Percentiles rank a stretch among this genome's conserved stretches.
Evolutionary conservation across 2,888 invertebrate species (phyloP).

Genomic region (Drosophila merina): DNA sequence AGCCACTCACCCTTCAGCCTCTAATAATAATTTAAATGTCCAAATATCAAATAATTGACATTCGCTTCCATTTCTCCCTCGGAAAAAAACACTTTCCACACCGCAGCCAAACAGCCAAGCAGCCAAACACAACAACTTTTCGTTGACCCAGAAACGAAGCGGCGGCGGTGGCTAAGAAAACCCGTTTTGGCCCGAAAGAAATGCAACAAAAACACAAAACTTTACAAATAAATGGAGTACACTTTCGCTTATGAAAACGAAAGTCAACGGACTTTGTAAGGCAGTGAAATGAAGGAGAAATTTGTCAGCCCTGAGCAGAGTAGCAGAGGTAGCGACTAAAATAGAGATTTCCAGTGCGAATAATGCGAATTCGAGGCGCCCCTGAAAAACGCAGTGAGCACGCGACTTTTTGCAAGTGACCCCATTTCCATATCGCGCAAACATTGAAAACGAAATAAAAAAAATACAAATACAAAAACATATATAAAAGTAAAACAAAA

Average conservation of each 20-base stretch:
- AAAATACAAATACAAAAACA: slow-evolving; percentile 14
- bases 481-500: slow-evolving; percentile 1
- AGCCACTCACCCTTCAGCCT: slow-evolving; percentile 8
- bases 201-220: slow-evolving; percentile 73
- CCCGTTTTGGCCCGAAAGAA: slow-evolving; percentile 72
- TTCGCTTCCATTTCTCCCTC: slow-evolving; percentile 49
- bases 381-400: slow-evolving; percentile 66
- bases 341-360: slow-evolving; percentile 44
- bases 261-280: slow-evolving; percentile 81
- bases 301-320: slow-evolving; percentile 56
- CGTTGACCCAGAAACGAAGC: slow-evolving; percentile 72
- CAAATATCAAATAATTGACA: slow-evolving; percentile 69
- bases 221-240: slow-evolving; percentile 78
- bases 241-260: slow-evolving; percentile 84
- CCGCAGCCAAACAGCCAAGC: not conserved
- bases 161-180: slow-evolving; percentile 35
- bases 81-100: slow-evolving; percentile 63
- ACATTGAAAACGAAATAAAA: slow-evolving; percentile 72
- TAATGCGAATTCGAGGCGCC: slow-evolving; percentile 50
- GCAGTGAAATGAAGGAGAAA: slow-evolving; percentile 73
- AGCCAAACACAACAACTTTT: slow-evolving; percentile 39
- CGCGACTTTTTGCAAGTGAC: slow-evolving; percentile 75
- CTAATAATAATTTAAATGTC: slow-evolving; percentile 62
- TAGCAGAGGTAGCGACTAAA: slow-evolving; percentile 27
- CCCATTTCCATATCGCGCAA: slow-evolving; percentile 67